Percentiles rank a stretch among this genome's conserved stretches.
Evolutionary conservation across 2,888 invertebrate species (phyloP).

Genomic region (Calliphora vomitoria): DNA sequence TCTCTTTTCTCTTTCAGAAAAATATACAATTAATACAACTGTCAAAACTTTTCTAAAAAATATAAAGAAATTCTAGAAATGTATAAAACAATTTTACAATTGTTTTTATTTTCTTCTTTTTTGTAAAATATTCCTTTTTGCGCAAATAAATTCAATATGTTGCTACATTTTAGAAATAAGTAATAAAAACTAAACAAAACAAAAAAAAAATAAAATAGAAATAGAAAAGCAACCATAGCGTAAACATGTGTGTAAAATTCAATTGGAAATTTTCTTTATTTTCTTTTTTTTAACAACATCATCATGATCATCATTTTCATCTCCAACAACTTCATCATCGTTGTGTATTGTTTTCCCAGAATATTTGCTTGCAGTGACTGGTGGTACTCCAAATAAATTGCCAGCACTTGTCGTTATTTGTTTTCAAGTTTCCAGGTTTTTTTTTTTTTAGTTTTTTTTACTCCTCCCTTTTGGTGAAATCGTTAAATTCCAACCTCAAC

Average conservation of each 20-base stretch:
- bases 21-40: constrained; percentile 51
- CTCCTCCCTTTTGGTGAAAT: constrained; percentile 13
- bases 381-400: constrained; percentile 53
- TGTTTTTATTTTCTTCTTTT: constrained; percentile 10
- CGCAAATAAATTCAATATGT: constrained; percentile 61
- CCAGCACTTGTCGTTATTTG: constrained; percentile 27
- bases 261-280: constrained; percentile 31
- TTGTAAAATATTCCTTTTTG: constrained; percentile 8
- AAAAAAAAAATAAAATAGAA: constrained; percentile 6
- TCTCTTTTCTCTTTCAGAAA: constrained; percentile 19
- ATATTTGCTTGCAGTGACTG: background rate
- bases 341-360: constrained; percentile 29
- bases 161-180: constrained; percentile 22
- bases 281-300: constrained; percentile 7
- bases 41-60: constrained; percentile 55
- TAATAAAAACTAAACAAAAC: background rate
- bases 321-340: constrained; percentile 11
- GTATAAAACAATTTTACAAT: constrained; percentile 27
- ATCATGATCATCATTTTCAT: constrained; percentile 28
- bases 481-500: constrained; percentile 35
- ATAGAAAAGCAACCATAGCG: background rate
- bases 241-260: constrained; percentile 42
- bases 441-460: background rate
- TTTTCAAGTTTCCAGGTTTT: background rate
- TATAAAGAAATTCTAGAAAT: constrained; percentile 37